Base-by-base conservation (phyloP, 2,888 invertebrate genomes). In the Caenorhabditis angaria region DNA sequence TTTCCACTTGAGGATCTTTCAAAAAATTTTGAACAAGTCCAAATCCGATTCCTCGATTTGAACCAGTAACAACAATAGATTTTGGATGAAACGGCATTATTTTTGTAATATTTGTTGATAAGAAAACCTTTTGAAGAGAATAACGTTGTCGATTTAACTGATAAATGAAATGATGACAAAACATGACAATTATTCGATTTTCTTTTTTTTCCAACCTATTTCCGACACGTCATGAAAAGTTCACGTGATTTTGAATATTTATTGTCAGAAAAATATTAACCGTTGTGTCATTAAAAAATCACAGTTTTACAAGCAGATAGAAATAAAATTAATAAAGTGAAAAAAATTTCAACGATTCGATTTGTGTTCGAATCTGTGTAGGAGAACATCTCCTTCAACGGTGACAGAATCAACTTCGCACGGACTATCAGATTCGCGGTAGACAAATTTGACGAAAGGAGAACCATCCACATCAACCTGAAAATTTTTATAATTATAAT, bases 11-110 rank as follows among this genome's bases (percentile, higher is more conserved):
- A 82, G 89, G 27, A 47, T 81, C 88, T 80, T 68, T 56, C 4
- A 82, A 24, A 12, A 80, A 62, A 84, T 92, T 91, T 88, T 92
- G 93, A 50, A 95, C 92, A 83, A 95, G 90, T 74, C 94, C 94
- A 64, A 95, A 90, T 51, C 95, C 95, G 65, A 95, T 90, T 12
- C 95, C 95, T 55, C 95, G 91, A 88, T 94, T 95, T 73, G 93
- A 93, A 53, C 95, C 95, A 51, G 95, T 95, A 82, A 95, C 92
- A 85, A 95, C 89, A 82, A 94, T 91, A 8, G 53, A 54, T 64
- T 27, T 29, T 0, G 71, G 71, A n/a, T 14, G 10, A 14, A 41
- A 41, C 6, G 41, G 41, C 41, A 41, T 41, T 41, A n/a, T n/a
- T n/a, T n/a, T n/a, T n/a, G n/a, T n/a, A n/a, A n/a, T n/a, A n/a